phyloP scores from a whole-genome alignment of 2,113 vertebrate species.

The Ceyx cyanopectus region DNA sequence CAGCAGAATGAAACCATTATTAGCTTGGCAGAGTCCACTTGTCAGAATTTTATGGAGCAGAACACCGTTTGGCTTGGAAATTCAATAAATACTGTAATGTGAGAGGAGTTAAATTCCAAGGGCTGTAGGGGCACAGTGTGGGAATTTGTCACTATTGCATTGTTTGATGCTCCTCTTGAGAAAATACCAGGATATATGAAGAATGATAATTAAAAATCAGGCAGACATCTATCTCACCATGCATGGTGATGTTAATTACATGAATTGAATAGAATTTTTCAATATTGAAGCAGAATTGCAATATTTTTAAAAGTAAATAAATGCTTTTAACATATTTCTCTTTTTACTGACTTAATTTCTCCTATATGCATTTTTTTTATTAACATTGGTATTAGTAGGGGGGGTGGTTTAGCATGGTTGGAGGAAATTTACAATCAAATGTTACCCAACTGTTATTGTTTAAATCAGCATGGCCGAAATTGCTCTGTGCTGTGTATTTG shows the following conservation, averaged over 20 bases:
- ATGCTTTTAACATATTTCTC: background rate
- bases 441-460: background rate
- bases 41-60: conserved; percentile 94
- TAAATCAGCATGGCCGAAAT: background rate
- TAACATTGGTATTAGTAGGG: background rate
- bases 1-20: conserved; percentile 92
- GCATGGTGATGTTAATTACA: background rate
- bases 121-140: conserved; percentile 79
- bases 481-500: background rate
- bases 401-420: background rate
- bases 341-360: background rate
- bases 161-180: conserved; percentile 70
- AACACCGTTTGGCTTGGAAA: conserved; percentile 90
- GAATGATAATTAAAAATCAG: conserved; percentile 67
- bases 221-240: background rate
- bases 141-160: conserved; percentile 77
- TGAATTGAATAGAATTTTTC: conserved; percentile 19
- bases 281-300: background rate
- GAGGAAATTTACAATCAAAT: background rate
- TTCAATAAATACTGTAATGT: conserved; percentile 93
- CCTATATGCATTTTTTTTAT: background rate
- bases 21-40: conserved; percentile 92
- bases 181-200: conserved; percentile 49
- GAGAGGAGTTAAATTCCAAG: conserved; percentile 87
- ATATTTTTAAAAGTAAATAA: background rate